Evolutionary conservation across 2,888 invertebrate species (phyloP).

Genomic region (Abrostola tripartita): DNA sequence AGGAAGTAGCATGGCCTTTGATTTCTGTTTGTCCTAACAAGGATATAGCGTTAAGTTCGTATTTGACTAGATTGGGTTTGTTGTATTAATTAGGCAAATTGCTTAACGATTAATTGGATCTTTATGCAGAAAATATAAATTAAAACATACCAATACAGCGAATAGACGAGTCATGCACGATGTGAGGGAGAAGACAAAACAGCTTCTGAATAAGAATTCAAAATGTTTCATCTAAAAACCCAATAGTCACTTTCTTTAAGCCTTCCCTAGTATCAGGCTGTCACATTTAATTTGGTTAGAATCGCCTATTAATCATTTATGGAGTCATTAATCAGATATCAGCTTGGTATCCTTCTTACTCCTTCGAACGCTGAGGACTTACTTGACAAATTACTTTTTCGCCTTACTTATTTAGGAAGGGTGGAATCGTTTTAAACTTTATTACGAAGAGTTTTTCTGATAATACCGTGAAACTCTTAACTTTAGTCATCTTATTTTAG

Average conservation of each 20-base stretch:
- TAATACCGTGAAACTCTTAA: constrained; percentile 21
- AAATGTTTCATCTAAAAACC: constrained; percentile 27
- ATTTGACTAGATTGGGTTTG: constrained; percentile 20
- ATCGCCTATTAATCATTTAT: constrained; percentile 75
- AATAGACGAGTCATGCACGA: too few species aligned
- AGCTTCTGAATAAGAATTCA: too few species aligned
- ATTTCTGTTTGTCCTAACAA: constrained; percentile 51
- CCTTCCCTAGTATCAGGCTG: constrained; percentile 49
- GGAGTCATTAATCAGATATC: constrained; percentile 76
- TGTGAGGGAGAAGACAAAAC: too few species aligned
- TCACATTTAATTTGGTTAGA: constrained; percentile 62
- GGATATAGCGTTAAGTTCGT: constrained; percentile 43
- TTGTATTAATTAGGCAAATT: neutral
- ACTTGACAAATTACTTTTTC: constrained; percentile 87
- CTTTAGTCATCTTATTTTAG: constrained; percentile 22
- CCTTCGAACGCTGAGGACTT: constrained; percentile 75
- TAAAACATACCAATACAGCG: too few species aligned
- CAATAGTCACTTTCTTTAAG: constrained; percentile 45
- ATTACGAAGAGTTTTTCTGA: constrained; percentile 23
- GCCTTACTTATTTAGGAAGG: constrained; percentile 74
- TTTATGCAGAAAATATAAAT: too few species aligned
- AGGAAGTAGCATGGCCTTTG: constrained; percentile 51
- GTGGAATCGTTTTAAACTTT: constrained; percentile 47
- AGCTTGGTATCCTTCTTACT: constrained; percentile 70
- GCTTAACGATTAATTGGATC: too few species aligned